A percentile compares a stretch with the other conserved stretches of the same genome.
These are phyloP conservation scores for Martes flavigula DNA, from an alignment of 2,797 vertebrate species.

Conservation along the genomic window DNA sequence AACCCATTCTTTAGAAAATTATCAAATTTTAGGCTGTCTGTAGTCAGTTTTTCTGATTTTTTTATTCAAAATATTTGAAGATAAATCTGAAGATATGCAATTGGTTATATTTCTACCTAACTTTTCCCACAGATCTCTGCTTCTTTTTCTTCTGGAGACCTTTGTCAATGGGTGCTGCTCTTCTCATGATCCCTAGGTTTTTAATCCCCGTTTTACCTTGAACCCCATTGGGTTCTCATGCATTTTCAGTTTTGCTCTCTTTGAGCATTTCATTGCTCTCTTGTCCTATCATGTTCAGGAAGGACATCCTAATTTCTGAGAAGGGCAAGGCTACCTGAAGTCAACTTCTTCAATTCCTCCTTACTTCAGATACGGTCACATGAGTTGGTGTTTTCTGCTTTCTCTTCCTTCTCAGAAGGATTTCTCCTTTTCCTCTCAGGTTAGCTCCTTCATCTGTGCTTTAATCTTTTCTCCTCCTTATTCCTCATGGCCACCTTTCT, in stretches of 20 bases:
- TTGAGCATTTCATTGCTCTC: not conserved
- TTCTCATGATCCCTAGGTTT: not conserved
- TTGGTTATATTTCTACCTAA: not conserved
- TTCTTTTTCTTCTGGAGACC: not conserved
- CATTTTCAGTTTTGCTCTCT: not conserved
- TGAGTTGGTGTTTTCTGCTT: not conserved
- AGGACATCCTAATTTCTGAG: not conserved
- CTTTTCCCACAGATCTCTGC: not conserved
- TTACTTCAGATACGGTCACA: not conserved
- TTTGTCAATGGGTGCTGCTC: not conserved
- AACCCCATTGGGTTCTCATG: not conserved
- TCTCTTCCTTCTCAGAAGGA: not conserved
- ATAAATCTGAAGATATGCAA: not conserved
- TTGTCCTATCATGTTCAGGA: not conserved
- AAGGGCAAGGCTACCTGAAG: not conserved
- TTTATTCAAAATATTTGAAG: not conserved
- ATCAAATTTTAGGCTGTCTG: not conserved
- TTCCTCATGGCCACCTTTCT: not conserved
- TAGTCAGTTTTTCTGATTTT: not conserved
- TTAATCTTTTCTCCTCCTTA: not conserved
- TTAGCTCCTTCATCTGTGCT: not conserved
- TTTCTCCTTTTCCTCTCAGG: not conserved
- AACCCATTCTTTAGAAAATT: constrained; percentile 58
- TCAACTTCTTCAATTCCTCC: not conserved
- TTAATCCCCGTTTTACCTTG: not conserved